Conservation (phyloP, 2,113 vertebrate genomes). For the Semnopithecus entellus region DNA sequence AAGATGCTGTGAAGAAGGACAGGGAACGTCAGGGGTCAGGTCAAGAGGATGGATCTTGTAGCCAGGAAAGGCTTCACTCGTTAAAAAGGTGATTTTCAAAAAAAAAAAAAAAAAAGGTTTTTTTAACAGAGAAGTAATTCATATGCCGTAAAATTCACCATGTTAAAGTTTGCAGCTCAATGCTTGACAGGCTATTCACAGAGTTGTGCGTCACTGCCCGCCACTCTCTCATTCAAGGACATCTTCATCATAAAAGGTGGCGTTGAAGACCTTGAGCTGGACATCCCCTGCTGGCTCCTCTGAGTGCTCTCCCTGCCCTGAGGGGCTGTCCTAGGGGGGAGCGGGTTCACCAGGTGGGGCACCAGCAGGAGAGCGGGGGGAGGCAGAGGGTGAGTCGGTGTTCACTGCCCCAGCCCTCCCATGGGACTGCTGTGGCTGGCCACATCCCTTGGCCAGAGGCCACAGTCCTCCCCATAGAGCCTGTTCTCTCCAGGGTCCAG, state of each 20-base stretch:
- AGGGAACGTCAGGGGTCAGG: neutral
- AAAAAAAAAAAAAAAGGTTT: neutral
- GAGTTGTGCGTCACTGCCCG: no score
- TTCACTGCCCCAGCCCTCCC: neutral
- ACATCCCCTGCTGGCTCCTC: neutral
- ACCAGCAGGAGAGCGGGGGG: neutral
- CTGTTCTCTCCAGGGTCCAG: neutral
- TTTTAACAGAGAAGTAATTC: neutral
- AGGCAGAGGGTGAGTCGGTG: neutral
- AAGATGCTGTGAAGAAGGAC: neutral
- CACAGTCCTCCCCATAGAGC: neutral
- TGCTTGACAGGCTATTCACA: neutral
- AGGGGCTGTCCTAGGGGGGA: no score
- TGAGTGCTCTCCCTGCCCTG: neutral
- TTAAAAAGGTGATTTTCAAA: neutral
- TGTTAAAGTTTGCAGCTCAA: neutral
- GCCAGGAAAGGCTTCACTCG: neutral
- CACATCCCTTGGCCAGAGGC: neutral
- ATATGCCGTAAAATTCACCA: neutral
- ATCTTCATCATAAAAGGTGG: neutral
- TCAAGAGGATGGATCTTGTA: neutral
- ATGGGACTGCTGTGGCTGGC: neutral
- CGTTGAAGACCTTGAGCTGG: neutral
- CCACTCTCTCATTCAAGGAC: neutral
- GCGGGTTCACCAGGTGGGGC: neutral